A percentile compares a stretch with the other conserved stretches of the same genome.
Evolutionary conservation across 1,140 invertebrate species (phyloP).

Genomic region (Ips nitidus): DNA sequence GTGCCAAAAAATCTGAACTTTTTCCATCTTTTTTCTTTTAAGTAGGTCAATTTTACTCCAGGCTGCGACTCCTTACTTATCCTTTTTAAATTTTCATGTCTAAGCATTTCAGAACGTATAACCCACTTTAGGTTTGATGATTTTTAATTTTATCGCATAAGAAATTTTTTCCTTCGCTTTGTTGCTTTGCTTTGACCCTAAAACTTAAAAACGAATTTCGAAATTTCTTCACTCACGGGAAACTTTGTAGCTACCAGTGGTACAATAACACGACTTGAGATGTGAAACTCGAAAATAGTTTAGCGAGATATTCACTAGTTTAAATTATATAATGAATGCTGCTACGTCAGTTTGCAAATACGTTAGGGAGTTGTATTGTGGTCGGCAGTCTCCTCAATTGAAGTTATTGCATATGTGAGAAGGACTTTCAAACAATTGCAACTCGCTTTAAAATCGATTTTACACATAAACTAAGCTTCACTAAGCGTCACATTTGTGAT

Average conservation of each 20-base stretch:
- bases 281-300: slow-evolving; percentile 8
- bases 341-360: not conserved
- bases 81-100: slow-evolving; percentile 29
- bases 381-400: not conserved
- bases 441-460: not conserved
- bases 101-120: slow-evolving; percentile 27
- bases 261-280: not conserved
- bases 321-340: slow-evolving; percentile 7
- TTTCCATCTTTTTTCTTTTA: slow-evolving; percentile 13
- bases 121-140: slow-evolving; percentile 16
- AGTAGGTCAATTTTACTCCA: slow-evolving; percentile 28
- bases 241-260: not conserved
- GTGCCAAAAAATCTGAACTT: slow-evolving; percentile 1
- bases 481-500: not conserved
- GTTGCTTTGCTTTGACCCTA: not conserved
- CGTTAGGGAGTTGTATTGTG: not conserved
- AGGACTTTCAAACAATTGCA: slow-evolving; percentile 2
- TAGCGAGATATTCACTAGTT: slow-evolving; percentile 6
- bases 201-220: not conserved
- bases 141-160: slow-evolving; percentile 11
- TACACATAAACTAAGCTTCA: not conserved
- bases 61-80: slow-evolving; percentile 21
- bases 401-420: not conserved
- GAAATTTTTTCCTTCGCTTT: slow-evolving; percentile 10
- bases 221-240: not conserved